These are phyloP conservation scores for Anoplius nigerrimus DNA, from an alignment of 2,888 invertebrate genomes.

Conservation along the genomic window DNA sequence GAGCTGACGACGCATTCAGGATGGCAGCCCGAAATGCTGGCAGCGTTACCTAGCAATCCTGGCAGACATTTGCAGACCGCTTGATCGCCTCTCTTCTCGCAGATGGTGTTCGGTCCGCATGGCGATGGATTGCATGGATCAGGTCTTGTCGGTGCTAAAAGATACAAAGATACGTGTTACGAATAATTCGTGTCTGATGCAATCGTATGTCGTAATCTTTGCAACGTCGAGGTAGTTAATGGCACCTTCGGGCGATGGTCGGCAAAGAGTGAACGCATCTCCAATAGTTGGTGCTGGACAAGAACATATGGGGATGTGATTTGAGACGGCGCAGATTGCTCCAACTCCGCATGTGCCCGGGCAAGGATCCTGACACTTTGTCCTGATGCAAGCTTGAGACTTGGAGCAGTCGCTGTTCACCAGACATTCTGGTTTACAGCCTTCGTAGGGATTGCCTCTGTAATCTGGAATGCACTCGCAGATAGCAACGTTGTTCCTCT, in stretches of 20 bases:
- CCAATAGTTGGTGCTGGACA: slow-evolving; percentile 83
- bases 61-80: slow-evolving; percentile 75
- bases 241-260: slow-evolving; percentile 65
- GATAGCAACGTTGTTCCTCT: slow-evolving; percentile 80
- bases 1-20: slow-evolving; percentile 77
- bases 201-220: no score
- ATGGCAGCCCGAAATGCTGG: slow-evolving; percentile 74
- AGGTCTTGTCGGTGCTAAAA: slow-evolving; percentile 54
- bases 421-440: slow-evolving; percentile 84
- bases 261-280: slow-evolving; percentile 84
- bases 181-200: no score
- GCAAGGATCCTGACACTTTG: slow-evolving; percentile 84
- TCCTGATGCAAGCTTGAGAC: slow-evolving; percentile 81
- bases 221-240: no score
- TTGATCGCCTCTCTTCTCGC: slow-evolving; percentile 72
- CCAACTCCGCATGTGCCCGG: slow-evolving; percentile 86
- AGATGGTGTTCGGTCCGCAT: slow-evolving; percentile 76
- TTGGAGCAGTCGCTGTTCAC: slow-evolving; percentile 83
- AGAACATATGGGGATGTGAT: slow-evolving; percentile 86
- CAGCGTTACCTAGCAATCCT: slow-evolving; percentile 72
- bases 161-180: neutral
- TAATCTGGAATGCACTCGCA: slow-evolving; percentile 84
- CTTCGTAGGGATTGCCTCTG: slow-evolving; percentile 80
- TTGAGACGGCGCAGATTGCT: slow-evolving; percentile 82
- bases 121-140: slow-evolving; percentile 76